Conservation (phyloP, 1,140 invertebrate genomes). For the Pseudobourletiella spinata region DNA sequence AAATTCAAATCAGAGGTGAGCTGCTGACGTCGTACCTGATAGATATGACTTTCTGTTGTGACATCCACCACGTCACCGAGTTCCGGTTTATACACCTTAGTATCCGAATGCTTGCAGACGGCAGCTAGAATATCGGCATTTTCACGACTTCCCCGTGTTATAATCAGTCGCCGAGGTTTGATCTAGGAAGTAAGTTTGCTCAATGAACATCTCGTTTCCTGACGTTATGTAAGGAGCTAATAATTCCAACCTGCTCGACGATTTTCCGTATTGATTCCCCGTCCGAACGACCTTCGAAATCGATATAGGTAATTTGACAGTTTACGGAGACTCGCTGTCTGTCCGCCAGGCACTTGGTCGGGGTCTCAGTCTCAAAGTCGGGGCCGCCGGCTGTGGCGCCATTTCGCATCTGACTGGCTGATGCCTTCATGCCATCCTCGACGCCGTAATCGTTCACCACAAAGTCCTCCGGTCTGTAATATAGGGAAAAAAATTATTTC, state of each 20-base stretch:
- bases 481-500: conserved; percentile 19
- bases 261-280: conserved; percentile 93
- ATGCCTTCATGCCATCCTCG: background rate
- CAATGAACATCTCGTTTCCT: background rate
- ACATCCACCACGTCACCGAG: conserved; percentile 84
- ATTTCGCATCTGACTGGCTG: background rate
- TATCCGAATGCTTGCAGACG: conserved; percentile 51
- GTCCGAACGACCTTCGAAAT: conserved; percentile 96
- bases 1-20: background rate
- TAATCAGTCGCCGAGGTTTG: conserved; percentile 69
- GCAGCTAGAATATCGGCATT: conserved; percentile 55
- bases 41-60: conserved; percentile 96
- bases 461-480: conserved; percentile 71
- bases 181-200: conserved; percentile 51
- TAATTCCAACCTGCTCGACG: conserved; percentile 55
- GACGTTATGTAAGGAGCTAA: background rate
- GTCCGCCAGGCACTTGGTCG: conserved; percentile 79
- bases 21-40: conserved; percentile 55
- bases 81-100: conserved; percentile 73
- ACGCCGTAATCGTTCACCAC: conserved; percentile 10
- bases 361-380: conserved; percentile 53
- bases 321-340: conserved; percentile 67
- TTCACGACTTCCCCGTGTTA: conserved; percentile 56
- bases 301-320: conserved; percentile 85
- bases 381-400: too few relatives aligned